Evolutionary conservation across 2,113 vertebrate genomes (phyloP).

Genomic region (rat (Rattus norvegicus)): DNA sequence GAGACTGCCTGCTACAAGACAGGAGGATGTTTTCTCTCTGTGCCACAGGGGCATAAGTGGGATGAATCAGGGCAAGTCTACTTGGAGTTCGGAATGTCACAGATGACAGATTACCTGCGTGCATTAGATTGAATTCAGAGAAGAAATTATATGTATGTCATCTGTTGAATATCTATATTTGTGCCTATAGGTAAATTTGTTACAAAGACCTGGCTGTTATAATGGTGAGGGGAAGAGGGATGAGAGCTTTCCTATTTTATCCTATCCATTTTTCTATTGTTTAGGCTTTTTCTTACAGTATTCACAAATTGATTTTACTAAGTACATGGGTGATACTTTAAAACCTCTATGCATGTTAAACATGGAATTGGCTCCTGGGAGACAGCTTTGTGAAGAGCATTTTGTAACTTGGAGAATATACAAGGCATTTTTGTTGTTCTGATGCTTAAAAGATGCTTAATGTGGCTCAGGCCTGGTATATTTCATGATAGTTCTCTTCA

Average conservation of each 20-base stretch:
- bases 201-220: not conserved
- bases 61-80: not conserved
- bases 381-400: not conserved
- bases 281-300: not conserved
- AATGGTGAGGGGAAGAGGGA: not conserved
- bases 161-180: not conserved
- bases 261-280: not conserved
- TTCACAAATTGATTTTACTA: slow-evolving; percentile 8
- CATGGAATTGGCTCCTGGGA: not conserved
- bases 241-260: not conserved
- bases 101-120: not conserved
- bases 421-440: not conserved
- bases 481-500: slow-evolving; percentile 1
- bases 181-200: not conserved
- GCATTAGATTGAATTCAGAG: not conserved
- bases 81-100: not conserved
- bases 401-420: not conserved
- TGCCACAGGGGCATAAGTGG: not conserved
- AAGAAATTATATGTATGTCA: not conserved
- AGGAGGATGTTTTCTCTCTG: not conserved
- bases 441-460: not conserved
- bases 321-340: not conserved
- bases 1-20: not conserved
- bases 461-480: not conserved
- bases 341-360: not conserved